These are phyloP conservation scores for Solen grandis DNA, from an alignment of 1,140 invertebrate species.

Conservation along the genomic window DNA sequence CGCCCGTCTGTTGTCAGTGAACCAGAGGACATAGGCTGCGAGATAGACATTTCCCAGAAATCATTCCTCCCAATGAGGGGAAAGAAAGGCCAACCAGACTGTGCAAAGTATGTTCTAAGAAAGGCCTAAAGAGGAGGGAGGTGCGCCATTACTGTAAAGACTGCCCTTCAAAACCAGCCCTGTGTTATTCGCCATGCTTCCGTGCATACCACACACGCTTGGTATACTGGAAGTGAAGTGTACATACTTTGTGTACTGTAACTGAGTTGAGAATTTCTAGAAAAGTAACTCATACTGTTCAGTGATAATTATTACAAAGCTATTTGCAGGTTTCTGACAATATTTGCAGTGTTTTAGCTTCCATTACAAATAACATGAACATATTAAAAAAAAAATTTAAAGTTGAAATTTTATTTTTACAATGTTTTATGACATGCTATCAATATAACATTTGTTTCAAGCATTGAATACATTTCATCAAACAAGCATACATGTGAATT, in stretches of 20 bases:
- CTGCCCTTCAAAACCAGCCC: conserved; percentile 28
- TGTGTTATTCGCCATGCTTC: conserved; percentile 19
- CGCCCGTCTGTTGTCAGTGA: conserved; percentile 25
- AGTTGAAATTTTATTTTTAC: conserved; percentile 24
- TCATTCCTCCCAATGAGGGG: conserved; percentile 4
- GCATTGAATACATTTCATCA: conserved; percentile 18
- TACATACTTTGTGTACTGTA: conserved; percentile 29
- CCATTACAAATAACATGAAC: conserved; percentile 22
- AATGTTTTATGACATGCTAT: conserved; percentile 35
- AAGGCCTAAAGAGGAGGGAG: conserved; percentile 14
- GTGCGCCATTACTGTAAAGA: conserved; percentile 21
- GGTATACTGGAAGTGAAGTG: conserved; percentile 18
- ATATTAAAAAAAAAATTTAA: conserved; percentile 2
- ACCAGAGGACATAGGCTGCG: conserved; percentile 16
- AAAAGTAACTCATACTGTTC: conserved; percentile 16
- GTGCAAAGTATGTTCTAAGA: conserved; percentile 32
- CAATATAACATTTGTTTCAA: conserved; percentile 16
- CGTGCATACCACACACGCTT: conserved; percentile 8
- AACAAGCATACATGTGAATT: conserved; percentile 11
- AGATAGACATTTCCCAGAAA: not conserved
- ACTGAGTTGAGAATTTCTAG: conserved; percentile 26
- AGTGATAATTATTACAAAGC: conserved; percentile 15
- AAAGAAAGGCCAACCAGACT: conserved; percentile 18
- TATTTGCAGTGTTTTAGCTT: no score
- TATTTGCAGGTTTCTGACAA: conserved; percentile 25